A percentile compares a stretch with the other conserved stretches of the same genome.
phyloP scores from a whole-genome alignment of 2,888 invertebrate genomes.

The Pemphredon lugubris region DNA sequence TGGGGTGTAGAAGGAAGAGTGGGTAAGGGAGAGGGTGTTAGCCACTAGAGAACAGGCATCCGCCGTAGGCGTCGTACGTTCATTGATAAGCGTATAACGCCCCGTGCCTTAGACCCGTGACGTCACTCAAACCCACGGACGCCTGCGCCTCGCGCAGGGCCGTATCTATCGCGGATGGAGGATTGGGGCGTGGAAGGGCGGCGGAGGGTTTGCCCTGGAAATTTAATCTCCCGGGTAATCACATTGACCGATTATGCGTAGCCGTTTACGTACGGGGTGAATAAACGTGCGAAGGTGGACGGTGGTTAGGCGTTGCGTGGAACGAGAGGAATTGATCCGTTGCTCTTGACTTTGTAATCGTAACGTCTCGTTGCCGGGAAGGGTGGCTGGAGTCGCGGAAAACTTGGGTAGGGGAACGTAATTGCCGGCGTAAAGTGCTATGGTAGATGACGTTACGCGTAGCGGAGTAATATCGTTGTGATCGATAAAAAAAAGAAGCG shows the following conservation, averaged over 20 bases:
- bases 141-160: conserved; percentile 60
- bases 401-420: background rate
- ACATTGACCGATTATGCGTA: background rate
- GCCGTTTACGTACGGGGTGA: background rate
- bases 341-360: no score
- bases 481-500: background rate
- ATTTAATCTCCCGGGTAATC: background rate
- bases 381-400: background rate
- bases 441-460: no score
- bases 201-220: background rate
- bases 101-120: conserved; percentile 65
- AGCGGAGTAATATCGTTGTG: background rate
- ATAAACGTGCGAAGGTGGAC: background rate
- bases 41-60: conserved; percentile 66
- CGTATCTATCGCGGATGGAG: conserved; percentile 33
- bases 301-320: background rate
- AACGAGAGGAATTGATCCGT: background rate
- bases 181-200: no score
- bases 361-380: no score
- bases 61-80: conserved; percentile 76
- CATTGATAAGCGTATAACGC: conserved; percentile 76
- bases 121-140: conserved; percentile 65
- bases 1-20: conserved; percentile 48
- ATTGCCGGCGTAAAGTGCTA: background rate
- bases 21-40: conserved; percentile 60